Base-by-base conservation (phyloP, 64 coral and sea anemone genomes). In the Acropora yongei region DNA sequence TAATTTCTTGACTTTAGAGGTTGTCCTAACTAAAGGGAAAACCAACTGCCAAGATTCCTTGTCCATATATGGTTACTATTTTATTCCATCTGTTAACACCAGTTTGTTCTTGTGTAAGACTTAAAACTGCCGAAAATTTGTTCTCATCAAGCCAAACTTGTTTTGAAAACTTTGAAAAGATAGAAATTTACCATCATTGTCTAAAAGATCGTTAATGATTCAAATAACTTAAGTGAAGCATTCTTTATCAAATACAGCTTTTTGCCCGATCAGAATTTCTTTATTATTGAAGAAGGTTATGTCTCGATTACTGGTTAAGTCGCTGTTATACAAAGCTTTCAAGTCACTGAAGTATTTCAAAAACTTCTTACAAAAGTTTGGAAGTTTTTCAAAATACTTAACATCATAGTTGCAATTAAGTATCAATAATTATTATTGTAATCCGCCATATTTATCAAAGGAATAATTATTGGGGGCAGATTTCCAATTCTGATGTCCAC, bases 11-110 rank as follows among this genome's bases (percentile, higher is more conserved):
- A 44, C 63, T 49, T 43, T 45, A n/a, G 61, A 17, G 44, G 49
- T 85, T 58, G 45, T 79, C 13, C 7, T 79, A 79, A 47, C 45
- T 79, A 44, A 49, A 79, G 17, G 49, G 30, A 61, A 82, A 14
- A 68, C 63, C 2, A 14, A 68, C 63, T 68, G 17, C 63, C 63
- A 68, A 68, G 63, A 68, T 68, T 68, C 63, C 63, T 68, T 68
- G 63, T 68, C 63, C 6, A 68, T 68, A 68, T 30, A 30, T 30
- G 30, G 51, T 55, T 55, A 55, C 51, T 55, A 55, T 55, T 55
- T 55, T 55, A 55, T 55, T 55, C 51, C 51, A 55, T 55, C 51
- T 55, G 6, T 55, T 55, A 55, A 55, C 51, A 55, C 1, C 51
- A 10, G 51, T 55, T 55, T 55, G 51, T 55, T 55, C 51, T 53